Conservation (phyloP, 2,888 invertebrate genomes). For the Sclerodermus sp. region DNA sequence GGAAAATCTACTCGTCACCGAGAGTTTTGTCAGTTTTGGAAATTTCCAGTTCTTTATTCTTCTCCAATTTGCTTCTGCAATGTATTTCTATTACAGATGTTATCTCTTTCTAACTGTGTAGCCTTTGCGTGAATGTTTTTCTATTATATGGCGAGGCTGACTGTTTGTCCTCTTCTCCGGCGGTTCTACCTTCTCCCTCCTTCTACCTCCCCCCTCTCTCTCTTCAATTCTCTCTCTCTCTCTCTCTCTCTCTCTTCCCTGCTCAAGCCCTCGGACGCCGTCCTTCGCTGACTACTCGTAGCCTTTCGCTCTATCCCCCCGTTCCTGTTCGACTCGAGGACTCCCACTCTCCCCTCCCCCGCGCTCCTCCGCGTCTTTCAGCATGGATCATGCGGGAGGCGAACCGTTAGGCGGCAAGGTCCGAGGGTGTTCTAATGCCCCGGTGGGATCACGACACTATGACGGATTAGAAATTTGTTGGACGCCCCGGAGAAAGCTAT, state of each 20-base stretch:
- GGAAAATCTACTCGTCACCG: too few relatives aligned
- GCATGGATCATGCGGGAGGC: constrained; percentile 2
- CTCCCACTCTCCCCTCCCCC: constrained; percentile 8
- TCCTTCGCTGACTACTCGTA: not conserved
- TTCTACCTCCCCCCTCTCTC: constrained; percentile 14
- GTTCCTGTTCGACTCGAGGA: constrained; percentile 13
- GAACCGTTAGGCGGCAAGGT: constrained; percentile 27
- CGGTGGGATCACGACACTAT: not conserved
- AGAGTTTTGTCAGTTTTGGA: too few relatives aligned
- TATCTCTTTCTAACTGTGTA: too few relatives aligned
- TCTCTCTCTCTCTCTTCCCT: constrained; percentile 1
- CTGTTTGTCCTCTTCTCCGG: not conserved
- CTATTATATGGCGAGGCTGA: too few relatives aligned
- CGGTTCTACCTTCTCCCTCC: constrained; percentile 5
- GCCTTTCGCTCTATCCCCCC: constrained; percentile 4
- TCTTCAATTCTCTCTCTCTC: constrained; percentile 4
- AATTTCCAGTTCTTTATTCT: too few relatives aligned
- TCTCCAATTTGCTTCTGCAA: too few relatives aligned
- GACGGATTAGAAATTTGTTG: constrained; percentile 2
- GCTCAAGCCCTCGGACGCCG: not conserved
- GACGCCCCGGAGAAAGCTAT: not conserved
- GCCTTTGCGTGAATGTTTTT: too few relatives aligned
- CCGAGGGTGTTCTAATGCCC: constrained; percentile 25
- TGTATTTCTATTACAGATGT: too few relatives aligned
- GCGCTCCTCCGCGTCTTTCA: constrained; percentile 17